Percentiles rank a stretch among this genome's conserved stretches.
These are phyloP conservation scores for Euwallacea similis DNA, from an alignment of 1,140 invertebrate genomes.

Conservation along the genomic window DNA sequence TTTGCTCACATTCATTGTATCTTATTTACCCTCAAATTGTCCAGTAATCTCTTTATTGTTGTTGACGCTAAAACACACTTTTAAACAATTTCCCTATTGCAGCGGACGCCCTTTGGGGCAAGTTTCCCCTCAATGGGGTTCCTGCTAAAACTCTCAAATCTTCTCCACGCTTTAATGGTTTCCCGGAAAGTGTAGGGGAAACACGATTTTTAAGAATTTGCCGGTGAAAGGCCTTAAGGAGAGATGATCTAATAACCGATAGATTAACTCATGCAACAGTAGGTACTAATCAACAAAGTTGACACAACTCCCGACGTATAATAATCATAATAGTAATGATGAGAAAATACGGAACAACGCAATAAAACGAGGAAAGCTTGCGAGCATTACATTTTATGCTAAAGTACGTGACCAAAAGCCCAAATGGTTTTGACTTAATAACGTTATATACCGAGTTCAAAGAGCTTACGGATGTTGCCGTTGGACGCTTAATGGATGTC, in stretches of 20 bases:
- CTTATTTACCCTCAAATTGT: conserved; percentile 1
- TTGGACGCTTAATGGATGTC: conserved; percentile 13
- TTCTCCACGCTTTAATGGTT: background rate
- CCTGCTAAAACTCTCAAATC: background rate
- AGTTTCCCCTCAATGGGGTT: no score
- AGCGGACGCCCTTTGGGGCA: no score
- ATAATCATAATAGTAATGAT: conserved; percentile 9
- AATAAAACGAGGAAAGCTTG: conserved; percentile 28
- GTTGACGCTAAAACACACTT: background rate
- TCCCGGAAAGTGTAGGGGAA: background rate
- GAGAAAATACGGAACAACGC: conserved; percentile 26
- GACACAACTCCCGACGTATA: conserved; percentile 10
- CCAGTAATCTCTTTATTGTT: conserved; percentile 2
- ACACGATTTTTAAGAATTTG: background rate
- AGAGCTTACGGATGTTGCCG: conserved; percentile 20
- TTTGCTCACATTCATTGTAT: background rate
- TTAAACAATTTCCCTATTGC: no score
- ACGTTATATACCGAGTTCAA: conserved; percentile 27
- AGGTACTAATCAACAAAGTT: background rate
- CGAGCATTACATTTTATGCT: conserved; percentile 32
- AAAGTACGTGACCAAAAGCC: conserved; percentile 34
- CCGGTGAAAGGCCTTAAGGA: background rate
- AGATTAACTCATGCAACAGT: no score
- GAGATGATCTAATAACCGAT: no score
- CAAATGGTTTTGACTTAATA: conserved; percentile 33